phyloP scores from a whole-genome alignment of 2,113 vertebrate genomes.

The Apeltes quadracus region DNA sequence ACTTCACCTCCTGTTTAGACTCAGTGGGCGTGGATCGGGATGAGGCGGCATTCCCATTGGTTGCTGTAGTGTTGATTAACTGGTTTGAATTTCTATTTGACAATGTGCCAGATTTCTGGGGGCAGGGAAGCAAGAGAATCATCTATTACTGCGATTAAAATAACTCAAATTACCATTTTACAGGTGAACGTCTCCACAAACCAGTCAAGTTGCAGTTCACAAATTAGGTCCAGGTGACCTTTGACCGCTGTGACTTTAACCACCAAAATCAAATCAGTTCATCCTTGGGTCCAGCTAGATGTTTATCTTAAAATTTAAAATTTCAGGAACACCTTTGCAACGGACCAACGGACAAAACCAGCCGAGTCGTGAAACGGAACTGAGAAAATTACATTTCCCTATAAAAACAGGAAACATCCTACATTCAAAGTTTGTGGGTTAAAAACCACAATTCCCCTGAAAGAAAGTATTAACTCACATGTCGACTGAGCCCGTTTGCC shows the following conservation, averaged over 20 bases:
- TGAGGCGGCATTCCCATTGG: constrained; percentile 79
- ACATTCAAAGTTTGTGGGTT: neutral
- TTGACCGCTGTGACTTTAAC: no score
- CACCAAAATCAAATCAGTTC: neutral
- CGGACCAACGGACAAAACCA: no score
- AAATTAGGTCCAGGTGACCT: neutral
- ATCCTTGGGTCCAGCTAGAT: neutral
- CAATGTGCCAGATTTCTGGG: constrained; percentile 74
- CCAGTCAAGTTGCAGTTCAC: neutral
- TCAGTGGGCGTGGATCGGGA: constrained; percentile 68
- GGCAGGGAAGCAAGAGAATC: neutral
- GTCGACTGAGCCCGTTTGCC: constrained; percentile 78
- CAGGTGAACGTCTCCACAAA: neutral
- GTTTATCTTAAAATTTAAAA: neutral
- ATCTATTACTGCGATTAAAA: neutral
- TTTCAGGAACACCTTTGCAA: no score
- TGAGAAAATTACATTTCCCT: neutral
- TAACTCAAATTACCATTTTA: neutral
- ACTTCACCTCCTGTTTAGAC: constrained; percentile 79
- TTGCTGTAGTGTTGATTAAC: constrained; percentile 87
- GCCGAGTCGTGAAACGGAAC: no score
- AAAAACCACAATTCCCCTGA: neutral
- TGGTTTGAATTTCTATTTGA: constrained; percentile 81
- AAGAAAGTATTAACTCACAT: constrained; percentile 78
- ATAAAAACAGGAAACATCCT: neutral